Conservation (phyloP, 2,113 vertebrate genomes). For the Actenoides lindsayi region DNA sequence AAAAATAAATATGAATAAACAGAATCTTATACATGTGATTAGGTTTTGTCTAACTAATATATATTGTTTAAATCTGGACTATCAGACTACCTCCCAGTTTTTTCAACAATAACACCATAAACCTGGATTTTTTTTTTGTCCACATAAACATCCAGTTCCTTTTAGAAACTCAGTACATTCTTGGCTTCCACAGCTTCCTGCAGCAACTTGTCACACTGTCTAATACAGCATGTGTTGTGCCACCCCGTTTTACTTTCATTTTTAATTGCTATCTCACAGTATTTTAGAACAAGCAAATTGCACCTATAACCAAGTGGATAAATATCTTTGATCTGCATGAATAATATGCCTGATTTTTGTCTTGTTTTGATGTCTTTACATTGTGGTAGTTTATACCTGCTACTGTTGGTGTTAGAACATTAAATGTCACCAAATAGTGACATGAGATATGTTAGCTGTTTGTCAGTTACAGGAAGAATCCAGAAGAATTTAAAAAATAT, state of each 20-base stretch:
- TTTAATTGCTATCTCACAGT: background rate
- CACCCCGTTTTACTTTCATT: background rate
- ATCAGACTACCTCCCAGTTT: background rate
- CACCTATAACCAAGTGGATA: background rate
- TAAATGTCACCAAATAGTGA: background rate
- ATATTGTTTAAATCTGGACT: background rate
- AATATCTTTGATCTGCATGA: background rate
- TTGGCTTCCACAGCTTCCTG: background rate
- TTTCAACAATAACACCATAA: background rate
- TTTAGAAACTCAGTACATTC: background rate
- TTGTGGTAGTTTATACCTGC: background rate
- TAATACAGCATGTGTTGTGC: background rate
- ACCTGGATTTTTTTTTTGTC: background rate
- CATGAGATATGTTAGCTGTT: background rate
- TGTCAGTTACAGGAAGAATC: background rate
- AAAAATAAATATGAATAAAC: background rate
- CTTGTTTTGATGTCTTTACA: background rate
- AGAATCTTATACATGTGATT: background rate
- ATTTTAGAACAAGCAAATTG: background rate
- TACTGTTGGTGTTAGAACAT: background rate
- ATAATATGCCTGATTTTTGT: background rate
- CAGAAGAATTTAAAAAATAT: background rate
- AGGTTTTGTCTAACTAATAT: background rate
- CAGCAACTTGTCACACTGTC: background rate
- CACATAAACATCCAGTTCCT: background rate